Conservation (phyloP, 2,888 invertebrate genomes). For the Coremacera marginata region DNA sequence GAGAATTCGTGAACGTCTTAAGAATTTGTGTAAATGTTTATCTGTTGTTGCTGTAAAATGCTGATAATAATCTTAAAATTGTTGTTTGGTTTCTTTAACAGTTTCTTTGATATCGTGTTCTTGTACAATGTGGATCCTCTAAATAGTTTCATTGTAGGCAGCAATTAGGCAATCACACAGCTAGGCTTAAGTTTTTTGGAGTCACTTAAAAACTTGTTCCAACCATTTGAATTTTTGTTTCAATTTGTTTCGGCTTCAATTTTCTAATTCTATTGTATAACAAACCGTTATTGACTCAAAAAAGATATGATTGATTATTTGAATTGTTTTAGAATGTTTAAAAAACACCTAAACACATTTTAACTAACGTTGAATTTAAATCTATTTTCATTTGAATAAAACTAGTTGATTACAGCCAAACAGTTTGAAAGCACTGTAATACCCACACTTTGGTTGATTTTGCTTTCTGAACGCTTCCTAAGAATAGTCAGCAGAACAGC, state of each 20-base stretch:
- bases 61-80: constrained; percentile 2
- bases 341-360: background rate
- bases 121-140: too few relatives aligned
- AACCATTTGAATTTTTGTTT: too few relatives aligned
- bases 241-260: background rate
- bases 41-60: constrained; percentile 11
- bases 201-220: too few relatives aligned
- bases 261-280: too few relatives aligned
- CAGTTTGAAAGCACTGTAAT: constrained; percentile 16
- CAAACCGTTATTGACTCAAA: too few relatives aligned
- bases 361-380: background rate
- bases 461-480: constrained; percentile 4
- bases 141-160: too few relatives aligned
- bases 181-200: too few relatives aligned
- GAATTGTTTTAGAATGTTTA: background rate
- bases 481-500: background rate
- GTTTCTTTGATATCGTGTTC: background rate
- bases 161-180: too few relatives aligned
- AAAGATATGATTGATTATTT: too few relatives aligned
- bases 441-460: too few relatives aligned
- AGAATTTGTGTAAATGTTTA: constrained; percentile 26
- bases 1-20: constrained; percentile 28
- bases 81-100: background rate
- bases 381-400: background rate
- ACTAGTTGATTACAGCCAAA: background rate